A percentile compares a stretch with the other conserved stretches of the same genome.
phyloP scores from a whole-genome alignment of 2,888 invertebrate species.

The Oligia strigilis region DNA sequence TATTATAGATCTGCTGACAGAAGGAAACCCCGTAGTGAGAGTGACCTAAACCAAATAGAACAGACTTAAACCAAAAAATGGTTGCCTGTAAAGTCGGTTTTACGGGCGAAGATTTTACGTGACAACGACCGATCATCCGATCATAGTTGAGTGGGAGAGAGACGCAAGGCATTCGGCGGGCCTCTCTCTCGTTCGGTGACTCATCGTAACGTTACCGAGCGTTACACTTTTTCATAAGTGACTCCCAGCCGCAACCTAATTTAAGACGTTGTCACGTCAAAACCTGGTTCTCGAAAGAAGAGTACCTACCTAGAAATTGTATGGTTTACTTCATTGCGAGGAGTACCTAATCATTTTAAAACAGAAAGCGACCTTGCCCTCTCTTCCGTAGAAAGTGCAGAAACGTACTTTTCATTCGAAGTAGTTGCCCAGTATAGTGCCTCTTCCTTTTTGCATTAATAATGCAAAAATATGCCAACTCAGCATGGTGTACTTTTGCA shows the following conservation, averaged over 20 bases:
- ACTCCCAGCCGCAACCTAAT: too few relatives aligned
- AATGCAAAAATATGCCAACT: slow-evolving; percentile 20
- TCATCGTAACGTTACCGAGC: too few relatives aligned
- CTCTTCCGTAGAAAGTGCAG: slow-evolving; percentile 24
- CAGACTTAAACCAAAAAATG: not conserved
- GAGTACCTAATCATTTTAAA: not conserved
- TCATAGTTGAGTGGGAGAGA: too few relatives aligned
- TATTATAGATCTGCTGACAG: not conserved
- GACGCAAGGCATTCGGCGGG: too few relatives aligned
- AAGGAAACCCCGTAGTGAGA: not conserved
- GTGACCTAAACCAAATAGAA: too few relatives aligned
- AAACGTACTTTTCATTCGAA: slow-evolving; percentile 13
- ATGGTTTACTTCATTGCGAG: not conserved
- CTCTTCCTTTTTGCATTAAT: slow-evolving; percentile 21
- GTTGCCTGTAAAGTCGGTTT: too few relatives aligned
- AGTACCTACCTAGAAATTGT: not conserved
- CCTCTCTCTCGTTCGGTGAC: too few relatives aligned
- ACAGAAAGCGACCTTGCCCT: slow-evolving; percentile 19
- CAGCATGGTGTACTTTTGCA: slow-evolving; percentile 9
- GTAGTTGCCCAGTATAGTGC: slow-evolving; percentile 3
- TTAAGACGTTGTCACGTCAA: too few relatives aligned
- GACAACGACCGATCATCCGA: too few relatives aligned
- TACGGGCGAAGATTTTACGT: too few relatives aligned
- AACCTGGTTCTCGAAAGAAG: not conserved
- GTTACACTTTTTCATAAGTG: too few relatives aligned